Conservation (phyloP, 2,113 vertebrate genomes). For the Phrynocephalus versicolor region DNA sequence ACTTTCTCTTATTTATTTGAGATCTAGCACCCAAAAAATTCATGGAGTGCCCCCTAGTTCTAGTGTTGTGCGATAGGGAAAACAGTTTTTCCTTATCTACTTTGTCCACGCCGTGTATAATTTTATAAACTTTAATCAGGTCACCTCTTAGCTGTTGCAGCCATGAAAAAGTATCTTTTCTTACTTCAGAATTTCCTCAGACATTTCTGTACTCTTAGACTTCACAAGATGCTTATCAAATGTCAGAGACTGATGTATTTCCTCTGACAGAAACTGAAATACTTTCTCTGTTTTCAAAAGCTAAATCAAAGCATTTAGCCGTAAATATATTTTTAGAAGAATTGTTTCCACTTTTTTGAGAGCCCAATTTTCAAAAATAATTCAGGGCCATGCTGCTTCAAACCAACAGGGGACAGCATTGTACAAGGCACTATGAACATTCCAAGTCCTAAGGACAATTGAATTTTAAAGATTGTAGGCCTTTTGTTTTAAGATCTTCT, state of each 20-base stretch:
- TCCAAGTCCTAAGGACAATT: not conserved
- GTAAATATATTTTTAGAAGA: not conserved
- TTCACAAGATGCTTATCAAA: not conserved
- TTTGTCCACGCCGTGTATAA: no score
- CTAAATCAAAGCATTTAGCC: not conserved
- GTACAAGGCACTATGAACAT: conserved; percentile 15
- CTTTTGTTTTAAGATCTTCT: not conserved
- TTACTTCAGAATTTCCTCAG: not conserved
- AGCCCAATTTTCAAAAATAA: not conserved
- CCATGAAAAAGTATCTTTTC: not conserved
- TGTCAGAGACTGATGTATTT: not conserved
- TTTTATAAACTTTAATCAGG: no score
- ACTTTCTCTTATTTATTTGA: no score
- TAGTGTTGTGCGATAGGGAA: no score
- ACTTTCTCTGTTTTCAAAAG: not conserved
- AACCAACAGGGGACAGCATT: conserved; percentile 65
- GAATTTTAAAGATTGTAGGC: not conserved
- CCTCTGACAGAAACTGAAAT: not conserved
- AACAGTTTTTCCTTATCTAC: no score
- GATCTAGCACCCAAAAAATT: no score
- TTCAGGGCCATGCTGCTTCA: not conserved
- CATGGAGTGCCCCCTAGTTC: no score
- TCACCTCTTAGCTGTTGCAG: no score
- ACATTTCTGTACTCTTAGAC: not conserved
- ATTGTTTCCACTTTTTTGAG: not conserved